Base-by-base conservation (phyloP, 2,113 vertebrate genomes). In the Cottus gobio region DNA sequence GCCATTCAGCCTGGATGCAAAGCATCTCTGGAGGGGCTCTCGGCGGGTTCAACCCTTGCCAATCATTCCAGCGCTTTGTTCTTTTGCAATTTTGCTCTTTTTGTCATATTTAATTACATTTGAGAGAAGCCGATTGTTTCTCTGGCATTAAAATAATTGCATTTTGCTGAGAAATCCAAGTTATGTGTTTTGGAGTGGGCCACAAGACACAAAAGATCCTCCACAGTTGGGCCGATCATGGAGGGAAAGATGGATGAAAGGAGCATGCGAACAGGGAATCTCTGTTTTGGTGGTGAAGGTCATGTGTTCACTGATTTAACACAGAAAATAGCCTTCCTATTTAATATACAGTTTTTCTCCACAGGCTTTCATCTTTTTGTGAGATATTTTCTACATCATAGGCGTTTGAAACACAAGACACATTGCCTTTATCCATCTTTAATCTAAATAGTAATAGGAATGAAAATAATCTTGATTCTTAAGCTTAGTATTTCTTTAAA, bases 71-170 rank as follows among this genome's bases (percentile, higher is more conserved):
- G 9, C 0, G 13, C 60, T 80, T 77, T 82, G 89, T 82, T 86
- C 75, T 9, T 80, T 61, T 44, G 71, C 71, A 84, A 84, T 89
- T 91, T 87, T 72, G 46, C 58, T 81, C 80, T 90, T 91, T 90
- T 92, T 92, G 89, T 93, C 46, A 69, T 39, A 79, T 87, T 78
- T 92, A 92, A 93, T 94, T 93, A 87, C 86, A 82, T 93, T 82
- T 78, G 65, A 83, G 77, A 77, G 75, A 87, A 86, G 67, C 75
- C 66, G 68, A 80, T 77, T 86, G 70, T 89, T 87, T 88, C 61
- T 37, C 64, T 52, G 68, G 58, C 68, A 68, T 87, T 85, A 24
- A 87, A 82, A 79, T 92, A 87, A 93, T 66, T 90, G 80, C 84
- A 56, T 81, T 86, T 83, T 71, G n/a, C 30, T 63, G 67, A 30